These are phyloP conservation scores for Sceloporus tristichus DNA, from an alignment of 2,113 vertebrate genomes.

Conservation along the genomic window DNA sequence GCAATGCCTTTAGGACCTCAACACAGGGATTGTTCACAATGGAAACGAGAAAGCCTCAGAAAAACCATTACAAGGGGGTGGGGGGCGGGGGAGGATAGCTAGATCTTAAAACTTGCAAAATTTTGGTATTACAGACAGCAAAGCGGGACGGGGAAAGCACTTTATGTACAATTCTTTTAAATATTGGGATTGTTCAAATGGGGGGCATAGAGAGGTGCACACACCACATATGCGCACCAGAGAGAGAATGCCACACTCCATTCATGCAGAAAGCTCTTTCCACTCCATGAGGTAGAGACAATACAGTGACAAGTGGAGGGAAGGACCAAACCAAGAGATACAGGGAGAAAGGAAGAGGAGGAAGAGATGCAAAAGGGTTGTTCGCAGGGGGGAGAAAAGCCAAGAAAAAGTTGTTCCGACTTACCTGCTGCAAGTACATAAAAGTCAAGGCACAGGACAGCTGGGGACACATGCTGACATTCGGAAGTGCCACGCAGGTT, in stretches of 20 bases:
- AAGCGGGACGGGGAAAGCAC: constrained; percentile 23
- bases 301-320: constrained; percentile 36
- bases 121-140: too few relatives aligned
- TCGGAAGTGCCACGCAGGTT: constrained; percentile 95
- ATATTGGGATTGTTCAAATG: neutral
- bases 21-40: neutral
- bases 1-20: neutral
- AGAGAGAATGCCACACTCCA: constrained; percentile 58
- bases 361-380: neutral
- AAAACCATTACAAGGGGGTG: neutral
- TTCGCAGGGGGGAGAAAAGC: too few relatives aligned
- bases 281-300: constrained; percentile 52
- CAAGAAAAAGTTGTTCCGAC: constrained; percentile 75
- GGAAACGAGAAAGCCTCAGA: too few relatives aligned
- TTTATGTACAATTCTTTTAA: constrained; percentile 12
- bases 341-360: too few relatives aligned
- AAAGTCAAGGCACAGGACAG: constrained; percentile 98
- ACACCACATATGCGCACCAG: neutral
- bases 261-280: constrained; percentile 57
- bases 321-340: neutral
- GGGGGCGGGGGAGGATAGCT: neutral
- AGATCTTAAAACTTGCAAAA: neutral
- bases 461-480: constrained; percentile 95
- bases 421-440: constrained; percentile 99
- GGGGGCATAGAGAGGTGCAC: too few relatives aligned